Evolutionary conservation across 2,888 invertebrate species (phyloP).

Genomic region (Machimus rusticus): DNA sequence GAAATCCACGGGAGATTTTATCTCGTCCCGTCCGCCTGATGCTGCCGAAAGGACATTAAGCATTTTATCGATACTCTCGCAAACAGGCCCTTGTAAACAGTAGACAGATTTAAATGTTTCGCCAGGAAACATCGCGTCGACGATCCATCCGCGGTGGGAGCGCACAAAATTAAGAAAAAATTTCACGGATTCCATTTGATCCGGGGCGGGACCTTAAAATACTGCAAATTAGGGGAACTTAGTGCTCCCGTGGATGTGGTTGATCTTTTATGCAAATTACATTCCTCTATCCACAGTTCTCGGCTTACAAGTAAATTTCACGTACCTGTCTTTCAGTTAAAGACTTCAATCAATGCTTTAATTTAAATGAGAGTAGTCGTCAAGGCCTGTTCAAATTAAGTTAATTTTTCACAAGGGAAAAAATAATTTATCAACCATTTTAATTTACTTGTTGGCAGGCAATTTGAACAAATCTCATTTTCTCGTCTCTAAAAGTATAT

Average conservation of each 20-base stretch:
- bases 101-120: slow-evolving; percentile 12
- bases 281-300: neutral
- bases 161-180: neutral
- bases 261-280: neutral
- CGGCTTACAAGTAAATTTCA: neutral
- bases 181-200: slow-evolving; percentile 14
- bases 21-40: neutral
- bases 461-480: neutral
- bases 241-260: neutral
- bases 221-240: neutral
- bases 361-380: neutral
- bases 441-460: neutral
- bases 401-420: neutral
- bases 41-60: slow-evolving; percentile 8
- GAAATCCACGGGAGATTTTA: slow-evolving; percentile 1
- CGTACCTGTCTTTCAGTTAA: neutral
- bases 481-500: no score
- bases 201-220: neutral
- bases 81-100: slow-evolving; percentile 13
- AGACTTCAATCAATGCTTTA: neutral
- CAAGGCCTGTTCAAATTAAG: neutral
- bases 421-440: neutral
- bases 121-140: neutral
- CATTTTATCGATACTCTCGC: slow-evolving; percentile 26
- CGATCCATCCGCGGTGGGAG: neutral